phyloP scores from a whole-genome alignment of 2,888 invertebrate genomes.

The Conus canariensis region DNA sequence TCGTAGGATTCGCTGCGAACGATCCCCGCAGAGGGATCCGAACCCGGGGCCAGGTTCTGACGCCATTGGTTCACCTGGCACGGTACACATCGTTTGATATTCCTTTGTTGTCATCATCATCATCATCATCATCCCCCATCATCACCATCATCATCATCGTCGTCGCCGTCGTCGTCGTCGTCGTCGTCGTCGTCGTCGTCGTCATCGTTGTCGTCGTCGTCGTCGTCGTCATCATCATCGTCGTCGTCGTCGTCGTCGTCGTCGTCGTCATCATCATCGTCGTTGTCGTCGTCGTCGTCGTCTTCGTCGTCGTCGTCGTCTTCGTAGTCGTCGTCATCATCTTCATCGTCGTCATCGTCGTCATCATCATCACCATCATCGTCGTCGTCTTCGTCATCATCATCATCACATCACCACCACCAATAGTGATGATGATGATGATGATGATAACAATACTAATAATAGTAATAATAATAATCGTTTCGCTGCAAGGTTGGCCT shows the following conservation, averaged over 20 bases:
- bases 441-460: too few relatives aligned
- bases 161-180: background rate
- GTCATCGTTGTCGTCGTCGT: background rate
- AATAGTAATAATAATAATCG: too few relatives aligned
- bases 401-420: background rate
- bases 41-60: slow-evolving; percentile 66
- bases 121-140: background rate
- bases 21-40: slow-evolving; percentile 27
- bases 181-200: background rate
- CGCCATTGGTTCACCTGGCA: slow-evolving; percentile 74
- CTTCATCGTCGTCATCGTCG: background rate
- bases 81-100: background rate
- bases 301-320: background rate
- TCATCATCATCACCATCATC: background rate
- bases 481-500: too few relatives aligned
- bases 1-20: slow-evolving; percentile 52
- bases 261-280: background rate
- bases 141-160: background rate
- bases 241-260: background rate
- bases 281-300: background rate
- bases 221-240: background rate
- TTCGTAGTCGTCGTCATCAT: background rate
- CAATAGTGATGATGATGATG: background rate
- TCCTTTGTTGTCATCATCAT: background rate
- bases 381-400: background rate